Base-by-base conservation (phyloP, 2,888 invertebrate genomes). In the Machimus atricapillus region DNA sequence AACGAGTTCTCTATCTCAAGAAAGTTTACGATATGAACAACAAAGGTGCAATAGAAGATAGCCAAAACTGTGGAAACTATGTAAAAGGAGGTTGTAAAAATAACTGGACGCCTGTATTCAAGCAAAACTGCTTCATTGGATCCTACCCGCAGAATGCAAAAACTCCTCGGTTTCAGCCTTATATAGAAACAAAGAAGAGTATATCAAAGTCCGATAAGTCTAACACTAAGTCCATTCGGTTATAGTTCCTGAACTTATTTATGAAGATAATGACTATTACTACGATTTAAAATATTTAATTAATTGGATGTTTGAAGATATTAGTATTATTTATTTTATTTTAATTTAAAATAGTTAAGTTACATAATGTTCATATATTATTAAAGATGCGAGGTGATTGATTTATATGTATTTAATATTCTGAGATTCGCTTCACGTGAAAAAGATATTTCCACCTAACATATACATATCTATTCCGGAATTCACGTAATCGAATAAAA, bases 91-190 rank as follows among this genome's bases (percentile, higher is more conserved):
- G 66, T 27, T 66, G 19, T 9, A 56, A 56, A 23, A 23, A 66
- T 66, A 58, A 87, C 4, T 85, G 76, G 23, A 87, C 90, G 40
- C 91, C 92, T 1, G 91, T 92, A 5, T 89, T 89, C 83, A 90
- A 92, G 7, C 92, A 92, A 88, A 91, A 92, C 85, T 91, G 92
- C 66, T 92, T 92, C 79, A 77, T 92, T 0, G 92, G 91, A 14
- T 88, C 87, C 9, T 85, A 90, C 40, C 91, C 87, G 78, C 66
- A 77, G 27, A 40, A 86, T 8, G 40, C 37, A 46, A 40, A 52
- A 14, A 0, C 12, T 2, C 16, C 31, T n/a, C 46, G 52, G 8
- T 52, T 52, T 52, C 46, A 52, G 34, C 79, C 79, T 14, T 79
- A 27, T 8, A 12, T 12, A 12, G 66, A 66, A 19, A 23, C n/a